phyloP scores from a whole-genome alignment of 2,797 vertebrate species.

The Leptodactylus fallax region DNA sequence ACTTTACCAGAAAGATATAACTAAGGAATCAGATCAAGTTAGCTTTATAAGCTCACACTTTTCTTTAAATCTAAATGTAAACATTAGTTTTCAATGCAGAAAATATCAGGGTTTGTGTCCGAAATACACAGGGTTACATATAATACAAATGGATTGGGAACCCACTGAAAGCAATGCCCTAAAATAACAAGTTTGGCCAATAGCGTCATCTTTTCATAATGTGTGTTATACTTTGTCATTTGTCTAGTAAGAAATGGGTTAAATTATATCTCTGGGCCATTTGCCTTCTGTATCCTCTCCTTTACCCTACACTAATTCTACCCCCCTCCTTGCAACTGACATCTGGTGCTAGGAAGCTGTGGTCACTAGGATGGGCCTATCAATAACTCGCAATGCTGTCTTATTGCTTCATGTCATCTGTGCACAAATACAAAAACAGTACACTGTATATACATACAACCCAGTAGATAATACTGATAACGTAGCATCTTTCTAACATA shows the following conservation, averaged over 20 bases:
- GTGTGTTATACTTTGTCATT: neutral
- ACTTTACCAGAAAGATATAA: no score
- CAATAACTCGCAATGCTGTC: constrained; percentile 22
- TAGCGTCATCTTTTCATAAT: neutral
- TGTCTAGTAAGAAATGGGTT: constrained; percentile 49
- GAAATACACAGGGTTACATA: neutral
- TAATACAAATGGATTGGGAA: neutral
- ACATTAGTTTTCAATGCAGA: neutral
- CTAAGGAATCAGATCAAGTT: neutral
- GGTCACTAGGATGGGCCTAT: constrained; percentile 50
- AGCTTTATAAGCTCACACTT: neutral
- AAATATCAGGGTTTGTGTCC: neutral
- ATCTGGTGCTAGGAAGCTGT: constrained; percentile 61
- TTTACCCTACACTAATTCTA: constrained; percentile 50
- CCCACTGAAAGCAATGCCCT: neutral
- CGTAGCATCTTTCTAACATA: neutral
- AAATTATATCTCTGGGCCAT: constrained; percentile 50
- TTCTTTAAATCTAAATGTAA: neutral
- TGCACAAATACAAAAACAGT: neutral
- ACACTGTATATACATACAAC: neutral
- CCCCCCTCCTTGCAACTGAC: constrained; percentile 58
- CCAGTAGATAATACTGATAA: neutral
- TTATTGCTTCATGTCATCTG: neutral
- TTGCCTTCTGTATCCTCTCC: constrained; percentile 54
- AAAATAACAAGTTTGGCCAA: neutral